Evolutionary conservation across 2,113 vertebrate species (phyloP).

Genomic region (Semicossyphus pulcher): DNA sequence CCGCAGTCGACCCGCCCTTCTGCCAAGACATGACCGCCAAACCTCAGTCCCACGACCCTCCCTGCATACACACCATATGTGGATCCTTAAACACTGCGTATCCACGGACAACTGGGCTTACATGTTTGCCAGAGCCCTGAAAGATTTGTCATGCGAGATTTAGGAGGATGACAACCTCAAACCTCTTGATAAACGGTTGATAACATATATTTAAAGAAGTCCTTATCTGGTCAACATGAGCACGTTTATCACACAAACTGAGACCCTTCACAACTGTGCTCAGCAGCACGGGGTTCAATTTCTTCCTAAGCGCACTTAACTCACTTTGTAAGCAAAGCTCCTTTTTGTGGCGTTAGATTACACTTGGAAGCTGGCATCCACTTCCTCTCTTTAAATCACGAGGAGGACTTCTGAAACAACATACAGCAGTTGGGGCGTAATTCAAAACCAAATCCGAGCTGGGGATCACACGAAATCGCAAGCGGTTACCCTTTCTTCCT

Average conservation of each 20-base stretch:
- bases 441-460: slow-evolving; percentile 57
- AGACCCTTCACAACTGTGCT: slow-evolving; percentile 37
- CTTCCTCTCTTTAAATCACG: slow-evolving; percentile 55
- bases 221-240: slow-evolving; percentile 30
- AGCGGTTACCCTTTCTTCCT: slow-evolving; percentile 51
- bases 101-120: slow-evolving; percentile 43
- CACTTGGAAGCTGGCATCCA: slow-evolving; percentile 42
- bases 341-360: slow-evolving; percentile 65
- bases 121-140: background rate
- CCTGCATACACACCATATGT: slow-evolving; percentile 53
- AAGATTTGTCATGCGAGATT: slow-evolving; percentile 13
- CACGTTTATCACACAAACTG: slow-evolving; percentile 12
- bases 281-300: slow-evolving; percentile 54
- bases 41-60: slow-evolving; percentile 65
- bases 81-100: slow-evolving; percentile 58
- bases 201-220: background rate
- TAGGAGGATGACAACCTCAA: slow-evolving; percentile 30
- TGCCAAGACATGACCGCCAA: slow-evolving; percentile 63
- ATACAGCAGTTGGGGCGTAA: slow-evolving; percentile 68
- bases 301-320: slow-evolving; percentile 59
- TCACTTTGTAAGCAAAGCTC: slow-evolving; percentile 56
- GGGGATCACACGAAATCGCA: slow-evolving; percentile 55
- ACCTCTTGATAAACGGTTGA: slow-evolving; percentile 28
- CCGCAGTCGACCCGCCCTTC: slow-evolving; percentile 33
- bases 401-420: slow-evolving; percentile 57